Evolutionary conservation across 2,113 vertebrate genomes (phyloP).

Genomic region (Pomatorhinus ruficollis): DNA sequence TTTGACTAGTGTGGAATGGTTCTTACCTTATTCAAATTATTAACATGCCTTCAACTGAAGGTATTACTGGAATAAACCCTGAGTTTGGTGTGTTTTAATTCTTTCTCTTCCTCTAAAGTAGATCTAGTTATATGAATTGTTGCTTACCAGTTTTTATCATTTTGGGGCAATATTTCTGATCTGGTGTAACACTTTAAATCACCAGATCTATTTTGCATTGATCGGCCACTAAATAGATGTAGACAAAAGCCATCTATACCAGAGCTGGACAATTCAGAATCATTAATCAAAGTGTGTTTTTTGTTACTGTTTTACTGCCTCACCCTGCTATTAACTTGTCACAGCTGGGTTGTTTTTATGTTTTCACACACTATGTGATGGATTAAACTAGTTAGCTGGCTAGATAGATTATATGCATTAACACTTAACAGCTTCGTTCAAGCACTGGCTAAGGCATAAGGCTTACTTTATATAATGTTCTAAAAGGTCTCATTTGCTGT

Average conservation of each 20-base stretch:
- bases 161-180: not conserved
- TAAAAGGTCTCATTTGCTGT: constrained; percentile 22
- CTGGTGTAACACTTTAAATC: constrained; percentile 60
- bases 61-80: not conserved
- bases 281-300: constrained; percentile 74
- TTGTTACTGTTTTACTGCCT: constrained; percentile 67
- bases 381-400: constrained; percentile 79
- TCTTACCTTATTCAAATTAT: not conserved
- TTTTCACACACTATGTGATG: constrained; percentile 69
- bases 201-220: constrained; percentile 68
- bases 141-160: not conserved
- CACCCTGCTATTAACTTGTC: constrained; percentile 73
- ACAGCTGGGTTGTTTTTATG: constrained; percentile 70
- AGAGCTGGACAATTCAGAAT: constrained; percentile 39
- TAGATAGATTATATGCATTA: constrained; percentile 76
- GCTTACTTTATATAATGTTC: constrained; percentile 46
- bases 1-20: not conserved
- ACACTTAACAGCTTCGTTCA: constrained; percentile 66
- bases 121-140: not conserved
- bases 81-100: not conserved
- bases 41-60: not conserved
- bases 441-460: constrained; percentile 46
- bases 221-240: constrained; percentile 68
- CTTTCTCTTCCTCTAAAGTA: not conserved
- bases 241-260: constrained; percentile 58